These are phyloP conservation scores for Mamestra brassicae DNA, from an alignment of 2,888 invertebrate genomes.

Conservation along the genomic window DNA sequence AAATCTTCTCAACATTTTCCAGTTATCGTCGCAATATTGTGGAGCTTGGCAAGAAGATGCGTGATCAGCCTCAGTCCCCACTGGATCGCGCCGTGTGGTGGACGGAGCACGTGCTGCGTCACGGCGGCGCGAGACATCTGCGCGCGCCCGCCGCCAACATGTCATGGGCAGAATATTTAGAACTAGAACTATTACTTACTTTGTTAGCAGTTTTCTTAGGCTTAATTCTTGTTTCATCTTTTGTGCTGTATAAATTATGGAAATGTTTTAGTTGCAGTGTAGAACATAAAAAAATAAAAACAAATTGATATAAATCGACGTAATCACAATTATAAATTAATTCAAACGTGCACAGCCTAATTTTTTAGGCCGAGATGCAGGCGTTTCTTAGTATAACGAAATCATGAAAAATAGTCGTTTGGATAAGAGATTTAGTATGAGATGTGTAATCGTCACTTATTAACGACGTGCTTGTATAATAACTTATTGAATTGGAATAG, in stretches of 20 bases:
- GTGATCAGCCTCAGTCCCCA: constrained; percentile 65
- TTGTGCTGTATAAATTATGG: constrained; percentile 1
- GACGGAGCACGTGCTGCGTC: constrained; percentile 74
- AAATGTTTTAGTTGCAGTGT: background rate
- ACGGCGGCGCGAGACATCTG: constrained; percentile 71
- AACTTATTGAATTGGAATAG: background rate
- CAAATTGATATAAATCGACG: background rate
- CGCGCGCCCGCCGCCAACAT: constrained; percentile 67
- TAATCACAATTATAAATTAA: background rate
- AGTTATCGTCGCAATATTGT: constrained; percentile 53
- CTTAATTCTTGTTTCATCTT: background rate
- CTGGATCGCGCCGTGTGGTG: constrained; percentile 76
- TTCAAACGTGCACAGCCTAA: background rate
- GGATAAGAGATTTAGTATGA: background rate
- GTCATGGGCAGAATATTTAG: constrained; percentile 44
- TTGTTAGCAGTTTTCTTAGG: background rate
- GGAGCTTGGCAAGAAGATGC: constrained; percentile 59
- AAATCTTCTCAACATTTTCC: constrained; percentile 8
- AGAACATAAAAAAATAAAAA: constrained; percentile 2
- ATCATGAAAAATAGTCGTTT: background rate
- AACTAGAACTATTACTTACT: constrained; percentile 42
- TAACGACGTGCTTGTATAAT: background rate
- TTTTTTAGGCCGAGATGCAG: background rate
- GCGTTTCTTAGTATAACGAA: background rate
- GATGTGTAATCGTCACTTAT: too few species aligned